These are phyloP conservation scores for Cacoxenus indagator DNA, from an alignment of 2,888 invertebrate genomes.

Conservation along the genomic window DNA sequence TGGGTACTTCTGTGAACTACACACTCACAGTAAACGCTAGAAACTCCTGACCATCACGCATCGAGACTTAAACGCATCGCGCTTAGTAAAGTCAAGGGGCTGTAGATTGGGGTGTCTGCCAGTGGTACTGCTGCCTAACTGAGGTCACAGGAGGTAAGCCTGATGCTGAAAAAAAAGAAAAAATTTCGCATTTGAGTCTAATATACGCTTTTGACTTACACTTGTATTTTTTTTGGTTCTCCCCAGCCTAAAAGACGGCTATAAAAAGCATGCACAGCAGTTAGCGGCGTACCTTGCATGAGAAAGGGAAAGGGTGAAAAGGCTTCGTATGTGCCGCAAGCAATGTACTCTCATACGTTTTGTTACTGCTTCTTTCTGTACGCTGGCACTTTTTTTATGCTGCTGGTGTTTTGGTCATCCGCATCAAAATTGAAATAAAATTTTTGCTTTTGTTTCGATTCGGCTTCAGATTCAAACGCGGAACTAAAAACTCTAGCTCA, in stretches of 20 bases:
- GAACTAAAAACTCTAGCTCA: not conserved
- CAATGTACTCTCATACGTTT: constrained; percentile 39
- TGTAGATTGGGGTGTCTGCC: not conserved
- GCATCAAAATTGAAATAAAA: constrained; percentile 36
- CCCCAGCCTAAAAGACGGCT: constrained; percentile 42
- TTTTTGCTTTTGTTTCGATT: constrained; percentile 56
- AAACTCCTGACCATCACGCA: not conserved
- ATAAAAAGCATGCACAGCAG: constrained; percentile 40
- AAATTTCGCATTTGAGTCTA: not conserved
- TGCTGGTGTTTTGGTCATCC: constrained; percentile 17
- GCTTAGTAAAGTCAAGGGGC: not conserved
- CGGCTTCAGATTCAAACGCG: too few relatives aligned
- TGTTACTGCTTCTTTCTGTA: constrained; percentile 32
- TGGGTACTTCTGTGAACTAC: too few relatives aligned
- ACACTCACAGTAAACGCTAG: too few relatives aligned
- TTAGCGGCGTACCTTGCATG: too few relatives aligned
- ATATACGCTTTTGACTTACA: constrained; percentile 47
- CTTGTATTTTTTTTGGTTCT: constrained; percentile 35
- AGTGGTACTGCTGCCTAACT: not conserved
- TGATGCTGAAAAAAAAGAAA: too few relatives aligned
- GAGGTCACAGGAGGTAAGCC: not conserved
- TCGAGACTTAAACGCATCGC: constrained; percentile 6
- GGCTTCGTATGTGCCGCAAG: constrained; percentile 45
- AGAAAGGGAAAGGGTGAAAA: too few relatives aligned
- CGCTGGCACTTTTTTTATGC: constrained; percentile 27